These are phyloP conservation scores for Cyclina sinensis DNA, from an alignment of 1,140 invertebrate species.

Conservation along the genomic window DNA sequence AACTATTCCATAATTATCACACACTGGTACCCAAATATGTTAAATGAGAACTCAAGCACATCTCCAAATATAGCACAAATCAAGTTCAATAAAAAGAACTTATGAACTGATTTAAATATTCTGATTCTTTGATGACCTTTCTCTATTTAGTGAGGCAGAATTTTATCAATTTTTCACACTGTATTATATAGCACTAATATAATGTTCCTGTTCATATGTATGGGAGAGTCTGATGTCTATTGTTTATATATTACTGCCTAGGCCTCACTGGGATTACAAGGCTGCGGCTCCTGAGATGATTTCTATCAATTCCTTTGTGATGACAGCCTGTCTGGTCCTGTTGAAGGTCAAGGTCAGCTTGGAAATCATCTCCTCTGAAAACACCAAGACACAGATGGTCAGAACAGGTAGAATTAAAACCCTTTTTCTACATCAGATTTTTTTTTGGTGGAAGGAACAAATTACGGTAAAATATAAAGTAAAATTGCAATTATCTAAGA, in stretches of 20 bases:
- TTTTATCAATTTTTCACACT: too few species aligned
- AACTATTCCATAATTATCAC: neutral
- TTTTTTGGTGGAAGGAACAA: too few species aligned
- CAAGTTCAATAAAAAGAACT: too few species aligned
- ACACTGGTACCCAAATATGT: neutral
- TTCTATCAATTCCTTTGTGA: conserved; percentile 99
- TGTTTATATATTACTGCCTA: neutral
- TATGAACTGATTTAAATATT: too few species aligned
- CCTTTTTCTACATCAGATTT: too few species aligned
- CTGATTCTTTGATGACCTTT: too few species aligned
- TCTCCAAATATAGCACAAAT: neutral
- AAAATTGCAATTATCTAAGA: too few species aligned
- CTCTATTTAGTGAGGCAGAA: too few species aligned
- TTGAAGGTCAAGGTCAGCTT: conserved; percentile 99
- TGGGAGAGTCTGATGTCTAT: neutral
- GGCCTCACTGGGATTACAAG: conserved; percentile 86
- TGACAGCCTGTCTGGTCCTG: conserved; percentile 99
- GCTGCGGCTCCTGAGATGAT: conserved; percentile 99
- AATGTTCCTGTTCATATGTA: neutral
- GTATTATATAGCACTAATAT: too few species aligned
- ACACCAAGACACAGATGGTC: neutral
- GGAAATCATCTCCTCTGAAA: conserved; percentile 98
- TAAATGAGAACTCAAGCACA: neutral
- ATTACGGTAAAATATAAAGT: too few species aligned
- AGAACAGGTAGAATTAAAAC: too few species aligned